phyloP scores from a whole-genome alignment of 2,113 vertebrate species.

The Gasterosteus nipponicus region DNA sequence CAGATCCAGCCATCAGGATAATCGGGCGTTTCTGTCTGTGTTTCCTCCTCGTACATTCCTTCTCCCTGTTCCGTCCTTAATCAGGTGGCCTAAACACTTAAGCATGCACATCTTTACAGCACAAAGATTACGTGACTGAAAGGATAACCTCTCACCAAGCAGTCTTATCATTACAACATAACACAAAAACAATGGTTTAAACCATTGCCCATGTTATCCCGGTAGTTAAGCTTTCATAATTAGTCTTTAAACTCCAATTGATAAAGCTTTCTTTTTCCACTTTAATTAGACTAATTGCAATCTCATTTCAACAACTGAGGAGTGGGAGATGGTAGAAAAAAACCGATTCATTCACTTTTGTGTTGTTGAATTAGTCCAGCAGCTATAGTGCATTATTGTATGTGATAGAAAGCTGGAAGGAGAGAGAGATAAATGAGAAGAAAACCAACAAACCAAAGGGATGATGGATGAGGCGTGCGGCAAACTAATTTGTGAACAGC shows the following conservation, averaged over 20 bases:
- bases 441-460: neutral
- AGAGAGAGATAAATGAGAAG: neutral
- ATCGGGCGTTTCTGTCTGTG: no score
- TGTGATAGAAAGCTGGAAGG: neutral
- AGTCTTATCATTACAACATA: no score
- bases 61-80: no score
- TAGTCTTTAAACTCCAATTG: constrained; percentile 47
- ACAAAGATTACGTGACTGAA: constrained; percentile 22
- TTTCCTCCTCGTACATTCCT: no score
- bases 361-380: constrained; percentile 24
- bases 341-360: constrained; percentile 2
- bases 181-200: constrained; percentile 15
- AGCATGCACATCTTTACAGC: neutral
- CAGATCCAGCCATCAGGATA: no score
- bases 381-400: neutral
- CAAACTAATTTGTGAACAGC: constrained; percentile 63
- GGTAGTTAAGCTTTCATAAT: constrained; percentile 34
- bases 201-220: constrained; percentile 29
- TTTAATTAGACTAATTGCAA: constrained; percentile 62
- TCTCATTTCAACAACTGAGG: constrained; percentile 8
- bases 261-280: constrained; percentile 45
- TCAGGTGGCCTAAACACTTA: no score
- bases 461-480: constrained; percentile 70
- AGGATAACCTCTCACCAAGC: no score
- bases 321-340: neutral